A percentile compares a stretch with the other conserved stretches of the same genome.
Conservation (phyloP, 2,797 vertebrate genomes). For the Fratercula arctica region DNA sequence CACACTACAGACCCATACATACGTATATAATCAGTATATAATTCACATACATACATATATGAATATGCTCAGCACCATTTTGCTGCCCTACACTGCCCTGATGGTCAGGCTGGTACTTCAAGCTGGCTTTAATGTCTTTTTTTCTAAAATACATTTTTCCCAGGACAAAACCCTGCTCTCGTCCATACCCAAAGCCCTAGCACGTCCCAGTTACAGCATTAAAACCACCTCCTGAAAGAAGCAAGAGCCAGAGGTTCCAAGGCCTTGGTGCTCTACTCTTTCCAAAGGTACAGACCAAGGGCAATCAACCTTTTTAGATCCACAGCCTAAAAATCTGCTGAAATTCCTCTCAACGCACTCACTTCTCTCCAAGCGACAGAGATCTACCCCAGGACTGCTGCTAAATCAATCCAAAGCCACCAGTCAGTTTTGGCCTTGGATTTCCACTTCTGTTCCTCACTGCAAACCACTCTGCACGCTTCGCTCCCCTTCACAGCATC, state of each 20-base stretch:
- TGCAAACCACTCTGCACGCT: not conserved
- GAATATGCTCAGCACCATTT: not conserved
- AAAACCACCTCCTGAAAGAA: not conserved
- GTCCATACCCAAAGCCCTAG: not conserved
- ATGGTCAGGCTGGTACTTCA: not conserved
- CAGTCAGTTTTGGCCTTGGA: not conserved
- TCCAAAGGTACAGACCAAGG: not conserved
- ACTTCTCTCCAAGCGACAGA: not conserved
- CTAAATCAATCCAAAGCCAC: not conserved
- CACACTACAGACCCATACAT: rapidly evolving
- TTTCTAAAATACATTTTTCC: not conserved
- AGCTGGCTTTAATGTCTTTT: not conserved
- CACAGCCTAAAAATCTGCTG: not conserved
- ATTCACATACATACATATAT: too few relatives aligned
- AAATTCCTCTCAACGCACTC: not conserved
- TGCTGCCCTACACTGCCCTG: not conserved
- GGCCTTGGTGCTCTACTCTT: not conserved
- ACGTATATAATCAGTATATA: too few relatives aligned
- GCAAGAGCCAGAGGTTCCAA: not conserved
- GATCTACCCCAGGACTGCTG: not conserved
- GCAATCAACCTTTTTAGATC: not conserved
- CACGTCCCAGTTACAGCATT: not conserved
- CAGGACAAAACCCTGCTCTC: not conserved
- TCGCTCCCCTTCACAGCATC: not conserved
- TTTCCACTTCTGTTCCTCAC: not conserved